Percentiles rank a stretch among this genome's conserved stretches.
Evolutionary conservation across 2,797 vertebrate species (phyloP).

Genomic region (Peromyscus melanophrys): DNA sequence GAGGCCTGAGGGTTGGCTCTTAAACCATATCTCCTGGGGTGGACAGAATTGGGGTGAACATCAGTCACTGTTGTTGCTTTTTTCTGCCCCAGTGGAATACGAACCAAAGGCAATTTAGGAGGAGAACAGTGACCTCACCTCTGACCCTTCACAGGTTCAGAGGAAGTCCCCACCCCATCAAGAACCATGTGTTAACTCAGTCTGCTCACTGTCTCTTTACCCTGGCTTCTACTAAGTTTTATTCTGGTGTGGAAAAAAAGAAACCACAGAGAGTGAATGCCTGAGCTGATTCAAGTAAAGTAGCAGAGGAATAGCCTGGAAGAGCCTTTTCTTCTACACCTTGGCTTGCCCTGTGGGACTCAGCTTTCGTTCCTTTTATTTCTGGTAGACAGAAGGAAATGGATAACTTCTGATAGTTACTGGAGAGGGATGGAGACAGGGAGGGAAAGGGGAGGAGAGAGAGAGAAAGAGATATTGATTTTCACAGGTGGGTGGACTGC

Average conservation of each 20-base stretch:
- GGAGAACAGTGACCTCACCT: neutral
- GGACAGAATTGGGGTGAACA: neutral
- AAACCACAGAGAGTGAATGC: neutral
- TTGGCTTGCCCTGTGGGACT: neutral
- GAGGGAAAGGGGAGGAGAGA: neutral
- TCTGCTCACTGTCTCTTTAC: neutral
- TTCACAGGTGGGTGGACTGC: neutral
- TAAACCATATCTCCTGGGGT: neutral
- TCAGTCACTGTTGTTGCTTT: slow-evolving; percentile 1
- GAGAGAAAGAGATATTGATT: neutral
- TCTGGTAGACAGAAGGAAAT: slow-evolving; percentile 15
- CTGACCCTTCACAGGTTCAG: neutral
- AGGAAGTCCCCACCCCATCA: neutral
- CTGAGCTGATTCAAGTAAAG: neutral
- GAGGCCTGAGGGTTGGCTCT: slow-evolving; percentile 53
- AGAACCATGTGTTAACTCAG: neutral
- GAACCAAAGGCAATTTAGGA: neutral
- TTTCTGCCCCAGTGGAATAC: neutral
- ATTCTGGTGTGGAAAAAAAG: neutral
- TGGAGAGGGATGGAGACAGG: neutral
- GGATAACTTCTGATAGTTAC: neutral
- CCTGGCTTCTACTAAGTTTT: neutral
- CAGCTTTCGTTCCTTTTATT: neutral
- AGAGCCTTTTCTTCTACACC: neutral
- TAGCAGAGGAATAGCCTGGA: neutral